A percentile compares a stretch with the other conserved stretches of the same genome.
Conservation (phyloP, 2,888 invertebrate species). For the Clivina fossor region DNA sequence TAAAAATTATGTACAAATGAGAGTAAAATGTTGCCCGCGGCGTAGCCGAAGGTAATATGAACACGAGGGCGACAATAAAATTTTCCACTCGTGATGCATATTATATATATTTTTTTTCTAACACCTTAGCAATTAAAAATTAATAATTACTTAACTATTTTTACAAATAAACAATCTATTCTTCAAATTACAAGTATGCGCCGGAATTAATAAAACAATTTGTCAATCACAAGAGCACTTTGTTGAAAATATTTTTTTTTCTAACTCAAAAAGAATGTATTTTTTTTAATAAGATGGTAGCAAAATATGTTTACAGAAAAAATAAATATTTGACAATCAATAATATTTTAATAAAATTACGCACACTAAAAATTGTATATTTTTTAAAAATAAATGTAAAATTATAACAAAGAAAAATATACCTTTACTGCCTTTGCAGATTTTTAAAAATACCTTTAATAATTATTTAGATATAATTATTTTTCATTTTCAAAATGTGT, state of each 20-base stretch:
- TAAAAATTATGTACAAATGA: too few relatives aligned
- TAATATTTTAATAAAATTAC: background rate
- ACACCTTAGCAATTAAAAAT: conserved; percentile 3
- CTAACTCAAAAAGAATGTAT: too few relatives aligned
- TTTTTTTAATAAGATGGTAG: too few relatives aligned
- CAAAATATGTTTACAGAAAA: too few relatives aligned
- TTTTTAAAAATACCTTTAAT: conserved; percentile 24
- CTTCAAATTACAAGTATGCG: background rate
- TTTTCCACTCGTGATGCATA: too few relatives aligned
- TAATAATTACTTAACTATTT: background rate
- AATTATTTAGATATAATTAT: conserved; percentile 22
- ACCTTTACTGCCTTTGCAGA: conserved; percentile 22
- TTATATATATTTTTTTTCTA: too few relatives aligned
- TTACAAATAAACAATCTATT: background rate
- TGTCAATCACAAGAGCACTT: too few relatives aligned
- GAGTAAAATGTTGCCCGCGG: too few relatives aligned
- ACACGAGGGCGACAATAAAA: too few relatives aligned
- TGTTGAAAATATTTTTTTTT: background rate
- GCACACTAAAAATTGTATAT: conserved; percentile 18
- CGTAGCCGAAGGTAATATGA: too few relatives aligned
- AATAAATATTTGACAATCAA: background rate
- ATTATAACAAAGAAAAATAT: conserved; percentile 5
- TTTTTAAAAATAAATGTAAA: conserved; percentile 28
- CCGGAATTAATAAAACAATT: background rate
- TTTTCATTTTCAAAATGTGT: too few relatives aligned